Evolutionary conservation across 2,797 vertebrate genomes (phyloP).

Genomic region (Neosilurus hyrtlii): DNA sequence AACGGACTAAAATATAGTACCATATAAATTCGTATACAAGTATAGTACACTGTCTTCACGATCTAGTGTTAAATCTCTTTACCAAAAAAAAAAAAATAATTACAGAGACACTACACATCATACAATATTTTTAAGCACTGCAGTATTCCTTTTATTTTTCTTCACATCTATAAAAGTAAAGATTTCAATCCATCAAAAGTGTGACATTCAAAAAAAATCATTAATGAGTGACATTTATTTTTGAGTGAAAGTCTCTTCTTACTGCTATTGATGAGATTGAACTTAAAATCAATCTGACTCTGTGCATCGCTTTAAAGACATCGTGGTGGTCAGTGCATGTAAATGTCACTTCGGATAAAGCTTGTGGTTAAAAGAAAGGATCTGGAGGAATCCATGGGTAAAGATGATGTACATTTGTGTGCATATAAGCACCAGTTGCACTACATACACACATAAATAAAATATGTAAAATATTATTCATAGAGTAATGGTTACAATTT

Average conservation of each 20-base stretch:
- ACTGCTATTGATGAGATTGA: slow-evolving; percentile 17
- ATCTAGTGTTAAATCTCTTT: no score
- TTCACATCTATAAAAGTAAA: neutral
- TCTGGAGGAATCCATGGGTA: neutral
- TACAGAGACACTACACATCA: neutral
- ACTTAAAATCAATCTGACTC: slow-evolving; percentile 8
- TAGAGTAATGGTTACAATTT: neutral
- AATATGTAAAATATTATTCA: neutral
- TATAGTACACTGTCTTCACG: no score
- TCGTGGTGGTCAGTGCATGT: slow-evolving; percentile 2
- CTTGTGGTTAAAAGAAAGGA: neutral
- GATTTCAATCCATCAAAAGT: neutral
- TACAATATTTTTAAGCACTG: neutral
- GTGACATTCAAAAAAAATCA: slow-evolving; percentile 22
- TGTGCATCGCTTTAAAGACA: neutral
- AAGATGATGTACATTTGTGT: neutral
- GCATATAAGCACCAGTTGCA: neutral
- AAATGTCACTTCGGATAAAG: neutral
- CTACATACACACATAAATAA: neutral
- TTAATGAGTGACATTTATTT: slow-evolving; percentile 29
- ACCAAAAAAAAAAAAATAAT: no score
- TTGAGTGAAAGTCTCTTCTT: slow-evolving; percentile 12
- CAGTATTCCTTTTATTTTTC: neutral
- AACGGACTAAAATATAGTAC: neutral
- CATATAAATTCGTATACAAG: neutral